Evolutionary conservation across 1,140 invertebrate genomes (phyloP).

Genomic region (Xylocopa sonorina): DNA sequence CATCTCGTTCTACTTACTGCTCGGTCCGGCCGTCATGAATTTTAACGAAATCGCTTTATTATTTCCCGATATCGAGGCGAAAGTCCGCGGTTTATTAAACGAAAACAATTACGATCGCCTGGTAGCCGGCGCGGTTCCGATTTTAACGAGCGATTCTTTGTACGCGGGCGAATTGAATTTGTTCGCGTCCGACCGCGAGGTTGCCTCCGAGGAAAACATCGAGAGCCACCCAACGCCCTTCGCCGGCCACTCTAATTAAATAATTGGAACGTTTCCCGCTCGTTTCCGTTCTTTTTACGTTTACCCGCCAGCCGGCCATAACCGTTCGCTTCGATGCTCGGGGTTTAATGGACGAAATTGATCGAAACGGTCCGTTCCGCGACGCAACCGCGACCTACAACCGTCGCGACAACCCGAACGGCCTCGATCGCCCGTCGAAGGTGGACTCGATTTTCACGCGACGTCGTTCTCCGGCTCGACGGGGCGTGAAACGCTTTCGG

Average conservation of each 20-base stretch:
- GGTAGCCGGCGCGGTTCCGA: slow-evolving; percentile 23
- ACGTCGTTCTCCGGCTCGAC: slow-evolving; percentile 63
- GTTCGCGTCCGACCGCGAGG: background rate
- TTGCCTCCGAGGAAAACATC: background rate
- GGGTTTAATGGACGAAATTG: slow-evolving; percentile 56
- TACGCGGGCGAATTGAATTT: slow-evolving; percentile 32
- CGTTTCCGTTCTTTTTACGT: slow-evolving; percentile 31
- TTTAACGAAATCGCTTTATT: slow-evolving; percentile 33
- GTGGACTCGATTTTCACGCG: slow-evolving; percentile 56
- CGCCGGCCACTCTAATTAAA: slow-evolving; percentile 46
- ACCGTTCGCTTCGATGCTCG: slow-evolving; percentile 40
- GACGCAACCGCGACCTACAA: no score
- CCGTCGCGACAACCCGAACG: slow-evolving; percentile 14
- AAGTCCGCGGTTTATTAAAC: slow-evolving; percentile 38
- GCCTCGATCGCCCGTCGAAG: slow-evolving; percentile 41
- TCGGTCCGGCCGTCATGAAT: slow-evolving; percentile 5
- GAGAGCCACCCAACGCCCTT: background rate
- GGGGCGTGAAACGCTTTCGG: slow-evolving; percentile 64
- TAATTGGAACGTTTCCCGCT: slow-evolving; percentile 53
- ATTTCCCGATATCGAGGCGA: slow-evolving; percentile 23
- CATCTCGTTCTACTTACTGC: slow-evolving; percentile 2
- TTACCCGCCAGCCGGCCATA: slow-evolving; percentile 6
- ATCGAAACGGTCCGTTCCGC: slow-evolving; percentile 41
- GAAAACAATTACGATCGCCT: slow-evolving; percentile 41
- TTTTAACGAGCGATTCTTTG: slow-evolving; percentile 10